phyloP scores from a whole-genome alignment of 2,888 invertebrate species.

The Campoletis raptor region DNA sequence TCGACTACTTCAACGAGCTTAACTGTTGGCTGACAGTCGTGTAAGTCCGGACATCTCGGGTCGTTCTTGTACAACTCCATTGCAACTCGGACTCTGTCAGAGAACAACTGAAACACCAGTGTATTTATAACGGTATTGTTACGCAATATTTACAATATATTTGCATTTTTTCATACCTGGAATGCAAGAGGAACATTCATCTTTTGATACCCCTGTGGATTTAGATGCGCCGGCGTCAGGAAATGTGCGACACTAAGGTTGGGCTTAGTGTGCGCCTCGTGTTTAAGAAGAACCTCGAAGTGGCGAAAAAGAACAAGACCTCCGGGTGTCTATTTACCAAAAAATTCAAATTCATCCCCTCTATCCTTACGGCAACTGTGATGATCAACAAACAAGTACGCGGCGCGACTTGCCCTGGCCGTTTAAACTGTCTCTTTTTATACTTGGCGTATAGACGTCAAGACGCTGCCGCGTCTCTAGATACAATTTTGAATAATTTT shows the following conservation, averaged over 20 bases:
- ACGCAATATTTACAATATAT: not conserved
- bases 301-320: constrained; percentile 42
- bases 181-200: constrained; percentile 42
- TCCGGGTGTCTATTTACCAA: not conserved
- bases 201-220: constrained; percentile 61
- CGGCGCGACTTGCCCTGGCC: too few relatives aligned
- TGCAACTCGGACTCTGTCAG: constrained; percentile 58
- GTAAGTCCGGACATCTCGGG: constrained; percentile 36
- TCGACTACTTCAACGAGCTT: constrained; percentile 56
- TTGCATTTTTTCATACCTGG: constrained; percentile 43
- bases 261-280: constrained; percentile 40
- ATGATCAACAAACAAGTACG: not conserved
- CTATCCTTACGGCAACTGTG: not conserved
- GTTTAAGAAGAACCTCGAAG: constrained; percentile 60
- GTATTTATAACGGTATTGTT: not conserved
- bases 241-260: constrained; percentile 63
- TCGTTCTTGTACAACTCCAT: constrained; percentile 56
- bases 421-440: too few relatives aligned
- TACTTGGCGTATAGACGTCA: too few relatives aligned
- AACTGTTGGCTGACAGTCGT: constrained; percentile 62
- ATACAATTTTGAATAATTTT: not conserved
- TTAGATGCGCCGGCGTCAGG: constrained; percentile 57
- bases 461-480: too few relatives aligned
- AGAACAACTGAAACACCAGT: constrained; percentile 57
- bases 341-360: not conserved